phyloP scores from a whole-genome alignment of 2,113 vertebrate genomes.

The Promerops cafer region DNA sequence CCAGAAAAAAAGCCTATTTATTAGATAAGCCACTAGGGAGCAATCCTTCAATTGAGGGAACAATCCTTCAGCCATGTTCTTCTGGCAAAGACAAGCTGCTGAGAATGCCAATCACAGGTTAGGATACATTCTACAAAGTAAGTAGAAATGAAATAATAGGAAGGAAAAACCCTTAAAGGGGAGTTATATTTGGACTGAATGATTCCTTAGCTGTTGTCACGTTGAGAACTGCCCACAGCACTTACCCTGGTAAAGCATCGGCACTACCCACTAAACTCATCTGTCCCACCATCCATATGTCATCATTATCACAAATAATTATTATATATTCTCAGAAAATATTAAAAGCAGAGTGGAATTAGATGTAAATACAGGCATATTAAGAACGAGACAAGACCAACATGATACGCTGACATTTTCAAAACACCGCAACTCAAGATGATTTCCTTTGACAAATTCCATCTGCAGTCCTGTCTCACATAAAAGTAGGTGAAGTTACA shows the following conservation, averaged over 20 bases:
- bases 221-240: not conserved
- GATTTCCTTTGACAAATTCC: not conserved
- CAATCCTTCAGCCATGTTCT: not conserved
- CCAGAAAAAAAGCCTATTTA: constrained; percentile 8
- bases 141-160: not conserved
- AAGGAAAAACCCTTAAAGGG: not conserved
- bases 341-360: not conserved
- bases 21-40: constrained; percentile 17
- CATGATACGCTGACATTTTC: not conserved
- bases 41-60: not conserved
- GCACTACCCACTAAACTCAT: not conserved
- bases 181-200: not conserved
- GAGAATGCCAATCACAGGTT: not conserved
- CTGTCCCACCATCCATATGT: not conserved
- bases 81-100: not conserved
- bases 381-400: not conserved
- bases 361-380: not conserved
- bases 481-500: not conserved
- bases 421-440: not conserved
- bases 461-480: not conserved
- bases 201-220: not conserved
- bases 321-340: not conserved
- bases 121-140: not conserved
- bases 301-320: not conserved
- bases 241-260: not conserved